Evolutionary conservation across 1,140 invertebrate species (phyloP).

Genomic region (Ceratoteleas bidentatus): DNA sequence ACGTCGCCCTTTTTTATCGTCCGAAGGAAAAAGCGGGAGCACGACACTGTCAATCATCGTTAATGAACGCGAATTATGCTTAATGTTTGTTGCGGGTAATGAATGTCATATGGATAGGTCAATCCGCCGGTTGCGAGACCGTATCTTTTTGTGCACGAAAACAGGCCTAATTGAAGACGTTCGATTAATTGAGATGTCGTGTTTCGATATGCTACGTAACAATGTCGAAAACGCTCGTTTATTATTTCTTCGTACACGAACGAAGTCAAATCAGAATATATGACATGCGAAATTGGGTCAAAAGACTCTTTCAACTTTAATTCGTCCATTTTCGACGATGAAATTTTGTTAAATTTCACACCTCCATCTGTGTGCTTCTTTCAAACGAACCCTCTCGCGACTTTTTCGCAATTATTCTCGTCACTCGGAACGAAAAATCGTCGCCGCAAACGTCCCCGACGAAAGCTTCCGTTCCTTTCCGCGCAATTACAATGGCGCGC

Average conservation of each 20-base stretch:
- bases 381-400: no score
- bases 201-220: neutral
- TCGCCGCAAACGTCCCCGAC: neutral
- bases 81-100: conserved; percentile 37
- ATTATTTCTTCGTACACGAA: neutral
- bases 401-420: no score
- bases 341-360: no score
- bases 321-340: no score
- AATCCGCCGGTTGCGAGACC: neutral
- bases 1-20: conserved; percentile 13
- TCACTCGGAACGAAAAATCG: neutral
- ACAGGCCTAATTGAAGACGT: neutral
- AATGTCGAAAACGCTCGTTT: neutral
- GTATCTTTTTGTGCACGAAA: conserved; percentile 1
- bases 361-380: no score
- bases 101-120: conserved; percentile 7
- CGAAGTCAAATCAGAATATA: neutral
- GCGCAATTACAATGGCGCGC: neutral
- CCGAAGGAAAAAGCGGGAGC: conserved; percentile 27
- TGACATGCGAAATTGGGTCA: no score
- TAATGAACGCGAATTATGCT: conserved; percentile 42
- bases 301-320: no score
- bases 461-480: neutral
- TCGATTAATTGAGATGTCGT: conserved; percentile 5
- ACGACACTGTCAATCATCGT: conserved; percentile 37